Percentiles rank a stretch among this genome's conserved stretches.
Conservation (phyloP, 2,888 invertebrate species). For the Liopterus haemorrhoidalis region DNA sequence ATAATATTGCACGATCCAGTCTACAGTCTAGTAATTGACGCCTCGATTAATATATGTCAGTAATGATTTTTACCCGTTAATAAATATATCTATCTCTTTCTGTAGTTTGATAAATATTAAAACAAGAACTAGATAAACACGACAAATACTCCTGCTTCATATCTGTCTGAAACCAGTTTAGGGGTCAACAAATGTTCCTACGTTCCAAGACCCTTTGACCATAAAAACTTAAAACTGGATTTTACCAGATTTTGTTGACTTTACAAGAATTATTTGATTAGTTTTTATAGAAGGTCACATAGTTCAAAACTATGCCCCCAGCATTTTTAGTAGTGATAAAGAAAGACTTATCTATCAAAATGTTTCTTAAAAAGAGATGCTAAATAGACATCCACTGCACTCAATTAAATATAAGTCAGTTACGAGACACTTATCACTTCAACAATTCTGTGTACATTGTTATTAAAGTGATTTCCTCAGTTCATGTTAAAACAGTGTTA, state of each 20-base stretch:
- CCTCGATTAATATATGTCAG: no score
- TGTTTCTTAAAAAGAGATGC: slow-evolving; percentile 2
- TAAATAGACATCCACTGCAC: no score
- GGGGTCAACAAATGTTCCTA: slow-evolving; percentile 39
- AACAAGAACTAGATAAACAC: no score
- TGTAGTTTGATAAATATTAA: no score
- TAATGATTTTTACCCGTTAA: no score
- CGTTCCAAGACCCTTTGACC: slow-evolving; percentile 53
- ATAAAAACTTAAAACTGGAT: slow-evolving; percentile 52
- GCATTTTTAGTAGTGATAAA: slow-evolving; percentile 26
- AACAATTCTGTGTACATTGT: slow-evolving; percentile 28
- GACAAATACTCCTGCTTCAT: no score
- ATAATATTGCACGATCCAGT: no score
- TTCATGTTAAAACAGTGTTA: slow-evolving; percentile 8
- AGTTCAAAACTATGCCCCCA: slow-evolving; percentile 39
- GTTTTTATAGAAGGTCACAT: slow-evolving; percentile 12
- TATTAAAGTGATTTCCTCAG: slow-evolving; percentile 17
- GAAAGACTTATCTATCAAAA: no score
- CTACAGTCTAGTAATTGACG: no score
- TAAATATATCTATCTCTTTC: no score
- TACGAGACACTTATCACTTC: no score
- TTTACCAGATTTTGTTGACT: slow-evolving; percentile 49
- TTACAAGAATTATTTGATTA: slow-evolving; percentile 36
- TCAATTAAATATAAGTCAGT: no score
- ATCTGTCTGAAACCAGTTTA: slow-evolving; percentile 39